phyloP scores from a whole-genome alignment of 2,113 vertebrate species.

The Eudorcas thomsonii region DNA sequence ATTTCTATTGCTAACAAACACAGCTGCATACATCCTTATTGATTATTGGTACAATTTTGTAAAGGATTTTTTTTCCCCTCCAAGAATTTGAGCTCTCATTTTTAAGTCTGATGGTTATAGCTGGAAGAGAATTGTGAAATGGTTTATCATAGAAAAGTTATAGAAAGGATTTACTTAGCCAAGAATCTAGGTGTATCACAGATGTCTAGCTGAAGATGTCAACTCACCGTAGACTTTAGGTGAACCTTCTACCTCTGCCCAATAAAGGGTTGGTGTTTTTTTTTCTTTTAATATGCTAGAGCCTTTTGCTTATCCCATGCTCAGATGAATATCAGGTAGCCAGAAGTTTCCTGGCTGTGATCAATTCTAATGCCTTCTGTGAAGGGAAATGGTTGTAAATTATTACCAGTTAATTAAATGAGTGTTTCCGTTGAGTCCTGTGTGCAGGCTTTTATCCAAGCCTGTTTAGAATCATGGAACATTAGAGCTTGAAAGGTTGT shows the following conservation, averaged over 20 bases:
- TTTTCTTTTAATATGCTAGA: not conserved
- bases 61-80: not conserved
- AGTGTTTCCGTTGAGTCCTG: constrained; percentile 51
- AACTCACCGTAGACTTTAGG: not conserved
- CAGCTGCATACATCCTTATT: not conserved
- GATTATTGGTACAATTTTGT: not conserved
- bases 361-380: constrained; percentile 70
- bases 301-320: constrained; percentile 4
- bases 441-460: constrained; percentile 30
- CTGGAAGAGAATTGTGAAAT: not conserved
- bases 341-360: constrained; percentile 64
- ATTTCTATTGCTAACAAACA: not conserved
- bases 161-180: not conserved
- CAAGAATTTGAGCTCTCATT: not conserved
- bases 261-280: not conserved
- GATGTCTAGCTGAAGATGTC: not conserved
- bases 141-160: not conserved
- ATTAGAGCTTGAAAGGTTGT: not conserved
- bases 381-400: constrained; percentile 66
- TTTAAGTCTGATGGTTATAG: not conserved
- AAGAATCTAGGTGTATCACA: not conserved
- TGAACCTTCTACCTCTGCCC: not conserved
- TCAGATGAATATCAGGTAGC: constrained; percentile 47
- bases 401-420: constrained; percentile 70
- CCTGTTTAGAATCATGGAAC: constrained; percentile 58